phyloP scores from a whole-genome alignment of 2,888 invertebrate genomes.

The Aleiodes alternator region DNA sequence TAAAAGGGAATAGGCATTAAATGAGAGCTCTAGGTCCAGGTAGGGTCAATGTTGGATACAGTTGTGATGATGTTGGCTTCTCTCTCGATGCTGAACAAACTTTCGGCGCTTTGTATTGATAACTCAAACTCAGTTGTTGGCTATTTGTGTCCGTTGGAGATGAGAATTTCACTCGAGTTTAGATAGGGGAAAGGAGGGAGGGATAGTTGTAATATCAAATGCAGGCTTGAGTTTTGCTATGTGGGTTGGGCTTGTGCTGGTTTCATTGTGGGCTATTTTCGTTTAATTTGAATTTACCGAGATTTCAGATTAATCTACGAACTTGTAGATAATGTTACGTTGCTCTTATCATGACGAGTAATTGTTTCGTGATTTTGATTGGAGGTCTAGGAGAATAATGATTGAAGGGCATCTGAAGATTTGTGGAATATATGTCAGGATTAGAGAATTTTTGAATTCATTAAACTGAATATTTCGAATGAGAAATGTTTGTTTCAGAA shows the following conservation, averaged over 20 bases:
- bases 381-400: neutral
- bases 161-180: constrained; percentile 12
- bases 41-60: constrained; percentile 11
- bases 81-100: neutral
- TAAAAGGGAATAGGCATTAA: no score
- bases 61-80: neutral
- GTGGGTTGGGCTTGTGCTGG: neutral
- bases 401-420: neutral
- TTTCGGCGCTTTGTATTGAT: constrained; percentile 10
- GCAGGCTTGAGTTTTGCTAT: neutral
- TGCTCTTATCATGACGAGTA: neutral
- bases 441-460: no score
- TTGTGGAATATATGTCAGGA: no score
- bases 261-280: neutral
- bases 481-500: neutral
- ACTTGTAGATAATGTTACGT: constrained; percentile 7
- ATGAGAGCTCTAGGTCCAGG: no score
- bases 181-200: no score
- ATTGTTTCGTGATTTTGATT: neutral
- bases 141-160: neutral
- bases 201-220: constrained; percentile 1
- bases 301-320: neutral
- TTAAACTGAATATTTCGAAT: neutral
- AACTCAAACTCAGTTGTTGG: constrained; percentile 7
- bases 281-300: constrained; percentile 13